phyloP scores from a whole-genome alignment of 2,113 vertebrate genomes.

The Amblyornis subalaris region DNA sequence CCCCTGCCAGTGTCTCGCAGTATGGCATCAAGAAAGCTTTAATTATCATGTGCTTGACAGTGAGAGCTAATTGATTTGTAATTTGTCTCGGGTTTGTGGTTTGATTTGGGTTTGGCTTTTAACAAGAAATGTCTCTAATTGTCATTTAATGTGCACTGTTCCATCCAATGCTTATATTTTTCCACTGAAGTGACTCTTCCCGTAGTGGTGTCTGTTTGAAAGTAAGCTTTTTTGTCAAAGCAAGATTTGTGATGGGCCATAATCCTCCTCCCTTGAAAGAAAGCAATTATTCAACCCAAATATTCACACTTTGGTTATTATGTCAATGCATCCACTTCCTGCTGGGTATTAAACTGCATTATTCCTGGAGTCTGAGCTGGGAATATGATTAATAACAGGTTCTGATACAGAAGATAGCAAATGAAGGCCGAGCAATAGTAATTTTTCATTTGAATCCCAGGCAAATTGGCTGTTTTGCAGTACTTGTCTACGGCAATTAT shows the following conservation, averaged over 20 bases:
- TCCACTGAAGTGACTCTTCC: not conserved
- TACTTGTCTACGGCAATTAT: conserved; percentile 46
- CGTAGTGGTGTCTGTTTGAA: not conserved
- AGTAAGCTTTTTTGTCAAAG: not conserved
- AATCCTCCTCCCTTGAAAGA: not conserved
- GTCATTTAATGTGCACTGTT: not conserved
- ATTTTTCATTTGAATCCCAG: conserved; percentile 55
- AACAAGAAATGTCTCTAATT: not conserved
- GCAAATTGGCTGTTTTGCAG: conserved; percentile 62
- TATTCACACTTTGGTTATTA: not conserved
- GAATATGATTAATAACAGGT: conserved; percentile 32
- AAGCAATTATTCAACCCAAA: not conserved
- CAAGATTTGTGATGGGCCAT: not conserved
- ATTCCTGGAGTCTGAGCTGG: conserved; percentile 9
- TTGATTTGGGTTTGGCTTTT: not conserved
- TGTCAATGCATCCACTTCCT: not conserved
- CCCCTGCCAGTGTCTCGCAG: not conserved
- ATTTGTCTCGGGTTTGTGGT: not conserved
- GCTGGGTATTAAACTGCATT: conserved; percentile 16
- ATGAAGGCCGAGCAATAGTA: conserved; percentile 45
- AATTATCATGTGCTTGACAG: conserved; percentile 1
- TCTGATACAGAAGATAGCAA: conserved; percentile 17
- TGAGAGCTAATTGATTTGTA: not conserved
- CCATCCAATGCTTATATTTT: not conserved
- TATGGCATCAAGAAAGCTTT: not conserved